Conservation (phyloP, 2,113 vertebrate species). For the Marmota monax region DNA sequence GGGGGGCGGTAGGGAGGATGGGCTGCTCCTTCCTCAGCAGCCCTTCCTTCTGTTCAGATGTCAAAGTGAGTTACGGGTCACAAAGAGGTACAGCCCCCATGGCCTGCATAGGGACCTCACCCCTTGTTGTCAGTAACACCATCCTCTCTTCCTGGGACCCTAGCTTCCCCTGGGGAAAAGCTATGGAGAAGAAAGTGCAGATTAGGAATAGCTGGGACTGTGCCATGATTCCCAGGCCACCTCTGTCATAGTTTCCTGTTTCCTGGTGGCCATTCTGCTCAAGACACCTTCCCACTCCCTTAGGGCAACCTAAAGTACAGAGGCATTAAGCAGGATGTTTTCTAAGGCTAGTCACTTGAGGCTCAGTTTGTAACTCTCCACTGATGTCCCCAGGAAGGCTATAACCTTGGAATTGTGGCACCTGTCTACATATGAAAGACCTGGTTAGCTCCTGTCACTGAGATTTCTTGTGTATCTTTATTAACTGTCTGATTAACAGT, state of each 20-base stretch:
- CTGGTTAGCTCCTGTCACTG: background rate
- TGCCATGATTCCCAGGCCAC: background rate
- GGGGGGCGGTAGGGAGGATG: background rate
- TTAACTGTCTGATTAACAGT: conserved; percentile 3
- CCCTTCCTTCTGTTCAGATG: conserved; percentile 68
- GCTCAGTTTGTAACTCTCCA: background rate
- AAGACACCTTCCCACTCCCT: background rate
- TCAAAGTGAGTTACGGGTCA: conserved; percentile 74
- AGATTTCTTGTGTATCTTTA: conserved; percentile 53
- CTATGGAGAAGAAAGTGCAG: background rate
- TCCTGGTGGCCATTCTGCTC: background rate
- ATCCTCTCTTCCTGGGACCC: conserved; percentile 19
- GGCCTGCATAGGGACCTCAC: conserved; percentile 35
- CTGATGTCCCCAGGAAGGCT: background rate
- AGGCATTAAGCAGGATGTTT: background rate
- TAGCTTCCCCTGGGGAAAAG: background rate
- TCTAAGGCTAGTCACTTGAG: background rate
- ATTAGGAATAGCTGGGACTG: background rate
- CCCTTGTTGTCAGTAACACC: background rate
- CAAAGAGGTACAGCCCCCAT: background rate
- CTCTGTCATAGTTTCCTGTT: background rate
- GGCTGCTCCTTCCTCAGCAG: conserved; percentile 29
- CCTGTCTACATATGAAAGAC: background rate
- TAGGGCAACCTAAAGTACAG: background rate
- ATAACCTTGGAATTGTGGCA: background rate